These are phyloP conservation scores for Pogonomyrmex barbatus DNA, from an alignment of 1,140 invertebrate species.

Conservation along the genomic window DNA sequence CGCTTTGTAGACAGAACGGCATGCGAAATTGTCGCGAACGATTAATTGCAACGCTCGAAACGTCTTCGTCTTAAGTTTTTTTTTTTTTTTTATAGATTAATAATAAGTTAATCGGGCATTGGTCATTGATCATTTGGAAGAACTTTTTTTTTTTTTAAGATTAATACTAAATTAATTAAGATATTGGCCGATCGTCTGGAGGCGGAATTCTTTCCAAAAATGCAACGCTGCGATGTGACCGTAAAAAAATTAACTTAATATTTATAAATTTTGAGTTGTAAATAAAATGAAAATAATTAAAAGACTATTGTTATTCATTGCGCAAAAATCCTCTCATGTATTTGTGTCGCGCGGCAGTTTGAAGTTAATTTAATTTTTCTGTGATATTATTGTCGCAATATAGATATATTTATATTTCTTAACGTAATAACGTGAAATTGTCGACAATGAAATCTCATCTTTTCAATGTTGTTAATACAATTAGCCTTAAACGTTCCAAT, in stretches of 20 bases:
- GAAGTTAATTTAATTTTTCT: background rate
- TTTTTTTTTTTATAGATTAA: no score
- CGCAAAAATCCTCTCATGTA: background rate
- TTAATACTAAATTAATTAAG: no score
- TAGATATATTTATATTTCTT: background rate
- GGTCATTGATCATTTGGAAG: no score
- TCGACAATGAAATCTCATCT: background rate
- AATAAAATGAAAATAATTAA: background rate
- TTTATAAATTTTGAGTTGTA: background rate
- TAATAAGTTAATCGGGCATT: no score
- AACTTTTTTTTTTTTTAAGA: no score
- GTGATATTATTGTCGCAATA: background rate
- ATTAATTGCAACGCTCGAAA: background rate
- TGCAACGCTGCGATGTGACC: background rate
- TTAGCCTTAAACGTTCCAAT: slow-evolving; percentile 36
- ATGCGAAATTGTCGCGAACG: background rate
- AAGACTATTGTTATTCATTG: background rate
- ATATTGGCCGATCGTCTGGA: background rate
- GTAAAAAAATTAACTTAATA: background rate
- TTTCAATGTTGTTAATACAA: slow-evolving; percentile 9
- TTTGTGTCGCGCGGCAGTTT: background rate
- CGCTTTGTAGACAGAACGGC: background rate
- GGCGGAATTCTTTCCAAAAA: background rate
- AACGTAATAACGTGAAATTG: slow-evolving; percentile 5
- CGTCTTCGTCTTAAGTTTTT: no score